Conservation (phyloP, 2,888 invertebrate species). For the Acleris laterana region DNA sequence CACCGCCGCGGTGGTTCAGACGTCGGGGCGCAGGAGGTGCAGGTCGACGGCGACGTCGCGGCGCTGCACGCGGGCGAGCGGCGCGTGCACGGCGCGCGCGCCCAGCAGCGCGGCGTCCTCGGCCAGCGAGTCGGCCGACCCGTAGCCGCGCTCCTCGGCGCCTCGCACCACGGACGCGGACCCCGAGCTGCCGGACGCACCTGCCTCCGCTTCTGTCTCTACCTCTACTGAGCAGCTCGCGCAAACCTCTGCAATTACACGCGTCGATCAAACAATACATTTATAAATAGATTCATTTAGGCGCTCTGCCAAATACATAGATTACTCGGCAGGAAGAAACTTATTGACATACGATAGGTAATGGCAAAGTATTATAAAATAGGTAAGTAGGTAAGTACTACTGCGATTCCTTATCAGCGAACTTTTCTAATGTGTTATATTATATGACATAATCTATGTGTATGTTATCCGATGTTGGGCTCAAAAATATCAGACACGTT, state of each 20-base stretch:
- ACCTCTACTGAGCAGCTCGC: conserved; percentile 77
- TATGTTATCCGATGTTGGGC: too few relatives aligned
- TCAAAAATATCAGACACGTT: too few relatives aligned
- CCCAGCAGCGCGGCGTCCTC: conserved; percentile 76
- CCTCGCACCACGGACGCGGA: conserved; percentile 82
- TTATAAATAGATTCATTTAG: conserved; percentile 28
- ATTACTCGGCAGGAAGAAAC: neutral
- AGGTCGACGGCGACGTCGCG: conserved; percentile 79
- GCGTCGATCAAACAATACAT: conserved; percentile 23
- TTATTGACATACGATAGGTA: conserved; percentile 5
- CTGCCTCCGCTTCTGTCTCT: conserved; percentile 74
- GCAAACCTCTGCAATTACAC: conserved; percentile 72
- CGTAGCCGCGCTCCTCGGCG: conserved; percentile 80
- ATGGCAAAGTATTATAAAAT: too few relatives aligned
- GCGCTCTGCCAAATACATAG: conserved; percentile 27
- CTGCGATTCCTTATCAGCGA: too few relatives aligned
- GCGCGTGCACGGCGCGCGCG: conserved; percentile 56
- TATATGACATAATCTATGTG: too few relatives aligned
- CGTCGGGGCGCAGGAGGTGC: conserved; percentile 76
- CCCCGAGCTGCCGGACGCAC: conserved; percentile 76
- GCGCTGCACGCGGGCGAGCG: conserved; percentile 63
- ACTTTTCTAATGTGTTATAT: too few relatives aligned
- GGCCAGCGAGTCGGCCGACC: conserved; percentile 80
- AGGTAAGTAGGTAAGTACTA: too few relatives aligned
- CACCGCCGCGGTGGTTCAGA: conserved; percentile 50